These are phyloP conservation scores for Acanthisitta chloris DNA, from an alignment of 2,113 vertebrate genomes.

Conservation along the genomic window DNA sequence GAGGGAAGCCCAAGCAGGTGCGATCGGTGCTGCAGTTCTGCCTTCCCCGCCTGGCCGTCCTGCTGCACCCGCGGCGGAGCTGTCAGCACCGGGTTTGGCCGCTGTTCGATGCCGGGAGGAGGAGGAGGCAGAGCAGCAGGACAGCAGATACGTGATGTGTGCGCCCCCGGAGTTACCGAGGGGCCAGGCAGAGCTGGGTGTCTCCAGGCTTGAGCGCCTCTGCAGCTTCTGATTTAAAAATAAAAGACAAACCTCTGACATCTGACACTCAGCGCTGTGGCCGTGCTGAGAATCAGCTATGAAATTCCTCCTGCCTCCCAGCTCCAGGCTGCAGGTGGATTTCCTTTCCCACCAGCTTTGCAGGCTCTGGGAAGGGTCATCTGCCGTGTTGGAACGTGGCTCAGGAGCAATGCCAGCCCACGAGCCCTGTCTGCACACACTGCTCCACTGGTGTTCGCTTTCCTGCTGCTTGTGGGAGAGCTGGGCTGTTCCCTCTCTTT, in stretches of 20 bases:
- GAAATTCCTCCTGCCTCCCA: neutral
- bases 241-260: neutral
- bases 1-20: neutral
- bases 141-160: neutral
- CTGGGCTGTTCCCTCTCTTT: neutral
- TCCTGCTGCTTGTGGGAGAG: neutral
- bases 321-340: neutral
- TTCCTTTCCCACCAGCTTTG: neutral
- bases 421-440: accelerated
- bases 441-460: neutral
- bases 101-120: neutral
- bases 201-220: neutral
- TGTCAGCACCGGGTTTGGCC: neutral
- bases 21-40: accelerated
- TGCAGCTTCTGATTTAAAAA: neutral
- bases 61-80: accelerated
- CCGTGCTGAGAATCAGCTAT: neutral
- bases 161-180: neutral
- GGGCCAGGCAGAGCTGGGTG: neutral
- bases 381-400: neutral
- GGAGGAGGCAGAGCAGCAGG: neutral
- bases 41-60: neutral
- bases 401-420: neutral
- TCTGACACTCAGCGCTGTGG: neutral
- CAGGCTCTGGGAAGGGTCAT: neutral